Conservation (phyloP, 2,113 vertebrate species). For the Noturus placidus region DNA sequence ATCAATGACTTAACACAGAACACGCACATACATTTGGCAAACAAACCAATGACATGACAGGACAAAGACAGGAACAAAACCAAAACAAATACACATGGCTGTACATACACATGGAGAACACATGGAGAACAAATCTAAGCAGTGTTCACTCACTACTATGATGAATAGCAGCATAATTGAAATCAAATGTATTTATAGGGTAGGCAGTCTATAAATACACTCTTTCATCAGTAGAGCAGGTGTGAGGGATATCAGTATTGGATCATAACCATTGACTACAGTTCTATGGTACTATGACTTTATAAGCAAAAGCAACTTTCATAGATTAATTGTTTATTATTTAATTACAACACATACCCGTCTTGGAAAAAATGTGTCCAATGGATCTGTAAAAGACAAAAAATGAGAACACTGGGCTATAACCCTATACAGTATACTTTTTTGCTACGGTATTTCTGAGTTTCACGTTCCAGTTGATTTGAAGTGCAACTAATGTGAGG, state of each 20-base stretch:
- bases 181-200: not conserved
- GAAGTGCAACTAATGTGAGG: conserved; percentile 7
- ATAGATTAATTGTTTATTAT: not conserved
- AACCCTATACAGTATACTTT: not conserved
- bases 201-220: not conserved
- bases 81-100: not conserved
- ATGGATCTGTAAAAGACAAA: not conserved
- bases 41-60: not conserved
- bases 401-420: not conserved
- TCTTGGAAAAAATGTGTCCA: not conserved
- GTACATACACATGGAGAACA: not conserved
- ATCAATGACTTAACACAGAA: not conserved
- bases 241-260: not conserved
- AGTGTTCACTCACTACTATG: not conserved
- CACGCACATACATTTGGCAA: not conserved
- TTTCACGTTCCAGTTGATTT: conserved; percentile 22
- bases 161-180: not conserved
- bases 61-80: not conserved
- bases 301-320: not conserved
- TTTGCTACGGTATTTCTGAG: not conserved
- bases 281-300: not conserved
- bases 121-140: not conserved
- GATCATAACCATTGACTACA: not conserved
- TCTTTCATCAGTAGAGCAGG: not conserved
- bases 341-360: not conserved